Conservation (phyloP, 2,888 invertebrate genomes). For the Marronus borbonicus region DNA sequence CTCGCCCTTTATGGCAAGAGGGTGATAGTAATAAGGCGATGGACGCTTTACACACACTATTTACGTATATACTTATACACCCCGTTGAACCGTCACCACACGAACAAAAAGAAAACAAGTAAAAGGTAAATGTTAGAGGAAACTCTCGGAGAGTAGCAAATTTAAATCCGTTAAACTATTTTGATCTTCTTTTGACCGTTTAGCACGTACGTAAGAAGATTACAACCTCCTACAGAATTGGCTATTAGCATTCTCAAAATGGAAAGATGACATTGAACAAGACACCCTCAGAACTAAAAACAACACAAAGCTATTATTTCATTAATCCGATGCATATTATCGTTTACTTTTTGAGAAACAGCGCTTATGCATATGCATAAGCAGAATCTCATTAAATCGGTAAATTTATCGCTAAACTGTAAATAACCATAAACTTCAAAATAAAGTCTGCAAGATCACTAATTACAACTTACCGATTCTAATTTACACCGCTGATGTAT, state of each 20-base stretch:
- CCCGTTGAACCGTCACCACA: no score
- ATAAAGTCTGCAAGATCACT: neutral
- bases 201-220: constrained; percentile 25
- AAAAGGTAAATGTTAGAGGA: neutral
- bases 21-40: no score
- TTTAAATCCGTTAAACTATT: constrained; percentile 1
- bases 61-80: no score
- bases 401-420: neutral
- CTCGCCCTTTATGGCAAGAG: no score
- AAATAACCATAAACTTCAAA: constrained; percentile 1
- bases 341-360: neutral
- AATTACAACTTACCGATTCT: neutral
- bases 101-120: neutral
- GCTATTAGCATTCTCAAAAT: constrained; percentile 26
- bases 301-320: constrained; percentile 21
- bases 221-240: constrained; percentile 20
- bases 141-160: neutral
- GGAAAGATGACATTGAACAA: constrained; percentile 35
- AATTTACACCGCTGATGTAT: constrained; percentile 2
- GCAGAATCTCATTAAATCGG: neutral
- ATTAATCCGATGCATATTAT: constrained; percentile 9
- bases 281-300: constrained; percentile 31
- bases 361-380: constrained; percentile 33
- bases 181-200: constrained; percentile 17
- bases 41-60: no score